Conservation (phyloP, 2,113 vertebrate genomes). For the Neodon shergylaensis region DNA sequence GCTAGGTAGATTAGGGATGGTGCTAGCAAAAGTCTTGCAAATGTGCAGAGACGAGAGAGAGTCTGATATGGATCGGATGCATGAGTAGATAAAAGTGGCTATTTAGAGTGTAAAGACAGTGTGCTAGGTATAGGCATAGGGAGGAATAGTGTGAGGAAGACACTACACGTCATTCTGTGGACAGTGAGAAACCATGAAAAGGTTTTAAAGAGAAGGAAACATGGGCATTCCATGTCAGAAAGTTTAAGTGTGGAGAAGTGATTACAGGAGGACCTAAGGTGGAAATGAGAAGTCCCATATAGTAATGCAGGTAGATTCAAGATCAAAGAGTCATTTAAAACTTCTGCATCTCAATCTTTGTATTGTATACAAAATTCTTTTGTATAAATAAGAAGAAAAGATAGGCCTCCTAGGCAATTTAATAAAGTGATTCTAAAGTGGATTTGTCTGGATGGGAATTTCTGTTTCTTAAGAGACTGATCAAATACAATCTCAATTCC, state of each 20-base stretch:
- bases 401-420: conserved; percentile 49
- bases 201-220: neutral
- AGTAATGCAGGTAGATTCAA: neutral
- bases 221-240: neutral
- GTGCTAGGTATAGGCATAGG: neutral
- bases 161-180: neutral
- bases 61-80: neutral
- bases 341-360: conserved; percentile 11
- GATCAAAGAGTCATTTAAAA: conserved; percentile 34
- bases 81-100: neutral
- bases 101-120: neutral
- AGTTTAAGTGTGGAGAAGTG: neutral
- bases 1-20: neutral
- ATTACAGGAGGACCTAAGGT: neutral
- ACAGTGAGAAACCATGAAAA: neutral
- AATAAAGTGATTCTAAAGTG: conserved; percentile 65
- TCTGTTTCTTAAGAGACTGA: conserved; percentile 61
- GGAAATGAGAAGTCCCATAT: neutral
- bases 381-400: conserved; percentile 20
- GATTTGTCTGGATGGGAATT: conserved; percentile 62
- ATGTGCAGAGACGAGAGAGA: neutral
- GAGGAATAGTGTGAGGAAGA: neutral
- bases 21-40: neutral
- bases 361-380: conserved; percentile 8
- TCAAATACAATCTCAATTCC: conserved; percentile 68